A percentile compares a stretch with the other conserved stretches of the same genome.
Evolutionary conservation across 2,113 vertebrate species (phyloP).

Genomic region (Anarhynchus alexandrinus): DNA sequence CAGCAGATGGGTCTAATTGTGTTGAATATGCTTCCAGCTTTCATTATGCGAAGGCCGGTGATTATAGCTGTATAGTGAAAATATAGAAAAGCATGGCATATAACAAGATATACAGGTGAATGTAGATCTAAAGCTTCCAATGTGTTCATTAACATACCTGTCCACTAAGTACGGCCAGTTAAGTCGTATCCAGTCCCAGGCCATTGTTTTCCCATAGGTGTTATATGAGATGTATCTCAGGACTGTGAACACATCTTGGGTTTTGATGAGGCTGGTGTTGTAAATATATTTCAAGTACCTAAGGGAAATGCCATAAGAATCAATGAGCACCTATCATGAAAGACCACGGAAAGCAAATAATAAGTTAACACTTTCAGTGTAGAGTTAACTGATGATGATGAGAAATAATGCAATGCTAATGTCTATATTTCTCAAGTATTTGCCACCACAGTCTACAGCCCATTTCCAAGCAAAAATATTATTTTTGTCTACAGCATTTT

Average conservation of each 20-base stretch:
- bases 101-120: not conserved
- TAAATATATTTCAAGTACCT: conserved; percentile 85
- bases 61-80: not conserved
- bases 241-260: conserved; percentile 91
- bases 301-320: conserved; percentile 18
- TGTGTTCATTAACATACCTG: conserved; percentile 73
- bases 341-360: not conserved
- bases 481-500: not conserved
- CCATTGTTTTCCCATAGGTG: conserved; percentile 88
- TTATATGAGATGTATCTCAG: conserved; percentile 89
- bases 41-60: not conserved
- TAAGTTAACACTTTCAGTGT: not conserved
- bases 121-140: not conserved
- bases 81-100: not conserved
- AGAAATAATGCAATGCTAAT: not conserved
- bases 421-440: not conserved
- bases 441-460: not conserved
- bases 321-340: not conserved
- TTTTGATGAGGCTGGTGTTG: conserved; percentile 82
- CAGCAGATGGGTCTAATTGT: not conserved
- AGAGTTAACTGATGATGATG: not conserved
- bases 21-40: not conserved
- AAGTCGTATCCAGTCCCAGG: conserved; percentile 93
- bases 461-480: not conserved
- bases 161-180: conserved; percentile 92